A percentile compares a stretch with the other conserved stretches of the same genome.
phyloP scores from a whole-genome alignment of 2,888 invertebrate species.

The Cerceris rybyensis region DNA sequence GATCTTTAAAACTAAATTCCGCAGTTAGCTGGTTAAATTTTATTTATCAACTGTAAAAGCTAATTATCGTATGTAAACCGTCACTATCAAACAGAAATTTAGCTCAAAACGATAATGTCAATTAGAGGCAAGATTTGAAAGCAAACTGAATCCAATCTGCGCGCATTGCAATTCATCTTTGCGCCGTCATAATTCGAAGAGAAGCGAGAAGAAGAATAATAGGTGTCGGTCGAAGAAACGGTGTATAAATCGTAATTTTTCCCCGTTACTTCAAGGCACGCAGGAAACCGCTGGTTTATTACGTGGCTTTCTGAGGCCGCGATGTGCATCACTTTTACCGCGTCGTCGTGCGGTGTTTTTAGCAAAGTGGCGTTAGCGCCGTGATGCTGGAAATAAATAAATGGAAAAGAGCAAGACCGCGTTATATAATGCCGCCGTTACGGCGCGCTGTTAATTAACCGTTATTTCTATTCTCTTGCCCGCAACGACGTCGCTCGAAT shows the following conservation, averaged over 20 bases:
- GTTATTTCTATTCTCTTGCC: conserved; percentile 52
- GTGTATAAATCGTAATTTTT: neutral
- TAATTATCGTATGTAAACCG: no score
- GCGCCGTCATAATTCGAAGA: no score
- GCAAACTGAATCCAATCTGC: no score
- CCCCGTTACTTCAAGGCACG: neutral
- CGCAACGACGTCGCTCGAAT: conserved; percentile 7
- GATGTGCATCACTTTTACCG: conserved; percentile 3
- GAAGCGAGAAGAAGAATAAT: no score
- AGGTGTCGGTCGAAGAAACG: no score
- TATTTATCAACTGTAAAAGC: no score
- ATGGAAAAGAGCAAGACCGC: neutral
- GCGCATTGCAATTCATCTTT: no score
- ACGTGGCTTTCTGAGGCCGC: neutral
- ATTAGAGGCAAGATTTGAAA: no score
- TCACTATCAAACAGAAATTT: no score
- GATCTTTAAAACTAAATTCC: no score
- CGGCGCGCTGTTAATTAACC: conserved; percentile 61
- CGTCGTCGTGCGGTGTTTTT: neutral
- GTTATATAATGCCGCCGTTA: conserved; percentile 8
- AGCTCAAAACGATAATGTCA: no score
- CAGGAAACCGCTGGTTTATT: conserved; percentile 1
- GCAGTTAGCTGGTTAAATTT: no score
- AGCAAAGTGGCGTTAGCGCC: neutral
- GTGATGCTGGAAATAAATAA: conserved; percentile 17